These are phyloP conservation scores for Venusia cambrica DNA, from an alignment of 2,888 invertebrate genomes.

Conservation along the genomic window DNA sequence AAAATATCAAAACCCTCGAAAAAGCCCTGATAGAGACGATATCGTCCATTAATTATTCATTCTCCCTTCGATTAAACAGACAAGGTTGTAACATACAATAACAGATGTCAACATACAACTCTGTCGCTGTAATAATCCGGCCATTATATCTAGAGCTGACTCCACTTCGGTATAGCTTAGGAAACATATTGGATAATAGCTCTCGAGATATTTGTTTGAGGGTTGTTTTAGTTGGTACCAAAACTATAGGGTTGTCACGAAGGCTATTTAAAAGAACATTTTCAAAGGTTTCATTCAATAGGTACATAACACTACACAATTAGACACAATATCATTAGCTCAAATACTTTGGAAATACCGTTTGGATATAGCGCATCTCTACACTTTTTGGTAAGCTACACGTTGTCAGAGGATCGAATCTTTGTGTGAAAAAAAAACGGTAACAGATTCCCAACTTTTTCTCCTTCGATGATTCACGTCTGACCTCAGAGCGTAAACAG, in stretches of 20 bases:
- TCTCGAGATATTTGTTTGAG: slow-evolving; percentile 47
- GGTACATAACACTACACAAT: too few relatives aligned
- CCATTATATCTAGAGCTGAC: slow-evolving; percentile 37
- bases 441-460: too few relatives aligned
- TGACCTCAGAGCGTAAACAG: too few relatives aligned
- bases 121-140: slow-evolving; percentile 38
- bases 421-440: too few relatives aligned
- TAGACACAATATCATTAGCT: too few relatives aligned
- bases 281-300: too few relatives aligned
- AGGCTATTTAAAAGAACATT: too few relatives aligned
- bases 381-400: too few relatives aligned
- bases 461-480: too few relatives aligned
- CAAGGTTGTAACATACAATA: slow-evolving; percentile 43
- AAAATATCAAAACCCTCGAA: slow-evolving; percentile 4
- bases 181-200: slow-evolving; percentile 26
- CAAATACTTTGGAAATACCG: too few relatives aligned
- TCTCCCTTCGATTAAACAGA: slow-evolving; percentile 20
- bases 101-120: slow-evolving; percentile 56
- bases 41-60: slow-evolving; percentile 8
- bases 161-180: slow-evolving; percentile 22
- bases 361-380: too few relatives aligned
- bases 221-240: slow-evolving; percentile 51
- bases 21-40: slow-evolving; percentile 3
- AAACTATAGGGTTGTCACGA: slow-evolving; percentile 45
- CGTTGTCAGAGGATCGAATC: too few relatives aligned